Conservation (phyloP, 37 sponge, comb jelly and placozoan genomes). For the Oopsacas minuta region DNA sequence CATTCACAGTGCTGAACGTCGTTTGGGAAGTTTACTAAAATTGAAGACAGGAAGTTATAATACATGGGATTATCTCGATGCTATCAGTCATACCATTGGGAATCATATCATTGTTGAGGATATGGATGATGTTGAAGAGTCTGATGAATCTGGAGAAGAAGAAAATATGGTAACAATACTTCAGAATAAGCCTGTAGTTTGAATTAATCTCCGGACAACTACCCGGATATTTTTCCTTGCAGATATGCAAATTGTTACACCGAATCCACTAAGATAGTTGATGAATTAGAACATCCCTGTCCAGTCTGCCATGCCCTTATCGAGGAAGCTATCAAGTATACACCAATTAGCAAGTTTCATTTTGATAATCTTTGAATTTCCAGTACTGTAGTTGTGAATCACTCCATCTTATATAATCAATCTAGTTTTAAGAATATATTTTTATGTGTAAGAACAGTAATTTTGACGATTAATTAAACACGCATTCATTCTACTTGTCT, state of each 20-base stretch:
- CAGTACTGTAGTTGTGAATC: not conserved
- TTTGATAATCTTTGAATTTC: not conserved
- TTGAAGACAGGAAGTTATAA: too few relatives aligned
- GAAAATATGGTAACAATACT: not conserved
- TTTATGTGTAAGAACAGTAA: not conserved
- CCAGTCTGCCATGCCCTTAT: not conserved
- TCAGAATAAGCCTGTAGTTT: conserved; percentile 3
- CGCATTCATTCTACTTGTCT: too few relatives aligned
- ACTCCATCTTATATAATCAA: not conserved
- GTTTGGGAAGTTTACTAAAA: too few relatives aligned
- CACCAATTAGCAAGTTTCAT: not conserved
- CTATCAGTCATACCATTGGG: too few relatives aligned
- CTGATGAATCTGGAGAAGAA: not conserved
- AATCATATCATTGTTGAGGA: too few relatives aligned
- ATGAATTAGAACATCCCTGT: not conserved
- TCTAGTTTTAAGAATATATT: not conserved
- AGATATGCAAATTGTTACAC: conserved; percentile 10
- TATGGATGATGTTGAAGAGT: conserved; percentile 1
- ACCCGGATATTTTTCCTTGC: conserved; percentile 17
- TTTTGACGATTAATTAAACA: too few relatives aligned
- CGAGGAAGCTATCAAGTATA: not conserved
- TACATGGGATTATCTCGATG: too few relatives aligned
- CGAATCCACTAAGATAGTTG: not conserved
- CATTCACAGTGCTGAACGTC: too few relatives aligned
- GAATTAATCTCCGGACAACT: not conserved